These are phyloP conservation scores for Macropis europaea DNA, from an alignment of 2,888 invertebrate genomes.

Conservation along the genomic window DNA sequence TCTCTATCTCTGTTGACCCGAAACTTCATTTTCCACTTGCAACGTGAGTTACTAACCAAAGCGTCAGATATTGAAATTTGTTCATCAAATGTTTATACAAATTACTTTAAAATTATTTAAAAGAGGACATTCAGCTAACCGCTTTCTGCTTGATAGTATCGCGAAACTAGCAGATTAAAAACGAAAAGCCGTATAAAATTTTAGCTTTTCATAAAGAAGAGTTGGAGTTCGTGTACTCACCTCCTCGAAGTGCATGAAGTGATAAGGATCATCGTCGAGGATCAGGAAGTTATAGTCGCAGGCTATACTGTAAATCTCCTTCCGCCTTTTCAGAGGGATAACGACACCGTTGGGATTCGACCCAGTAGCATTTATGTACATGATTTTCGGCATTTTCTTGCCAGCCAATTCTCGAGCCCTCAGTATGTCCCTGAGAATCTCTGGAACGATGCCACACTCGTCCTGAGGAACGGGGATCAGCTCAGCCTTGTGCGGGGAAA, in stretches of 20 bases:
- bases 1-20: no score
- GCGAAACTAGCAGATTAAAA: no score
- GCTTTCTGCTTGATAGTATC: no score
- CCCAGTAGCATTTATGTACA: slow-evolving; percentile 89
- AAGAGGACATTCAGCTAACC: no score
- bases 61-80: no score
- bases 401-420: slow-evolving; percentile 79
- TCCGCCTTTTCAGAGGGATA: slow-evolving; percentile 84
- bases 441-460: slow-evolving; percentile 85
- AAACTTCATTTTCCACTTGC: no score
- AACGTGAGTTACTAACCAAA: no score
- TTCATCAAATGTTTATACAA: no score
- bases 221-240: slow-evolving; percentile 74
- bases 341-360: slow-evolving; percentile 89
- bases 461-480: slow-evolving; percentile 87
- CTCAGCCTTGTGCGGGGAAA: slow-evolving; percentile 85
- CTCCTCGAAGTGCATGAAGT: slow-evolving; percentile 87
- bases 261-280: slow-evolving; percentile 91
- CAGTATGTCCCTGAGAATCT: slow-evolving; percentile 82
- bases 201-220: not conserved
- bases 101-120: no score
- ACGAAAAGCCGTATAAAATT: not conserved
- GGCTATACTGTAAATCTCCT: slow-evolving; percentile 87
- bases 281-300: slow-evolving; percentile 89
- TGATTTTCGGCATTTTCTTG: slow-evolving; percentile 85